phyloP scores from a whole-genome alignment of 2,797 vertebrate species.

The Parotocinclus haroldoi region DNA sequence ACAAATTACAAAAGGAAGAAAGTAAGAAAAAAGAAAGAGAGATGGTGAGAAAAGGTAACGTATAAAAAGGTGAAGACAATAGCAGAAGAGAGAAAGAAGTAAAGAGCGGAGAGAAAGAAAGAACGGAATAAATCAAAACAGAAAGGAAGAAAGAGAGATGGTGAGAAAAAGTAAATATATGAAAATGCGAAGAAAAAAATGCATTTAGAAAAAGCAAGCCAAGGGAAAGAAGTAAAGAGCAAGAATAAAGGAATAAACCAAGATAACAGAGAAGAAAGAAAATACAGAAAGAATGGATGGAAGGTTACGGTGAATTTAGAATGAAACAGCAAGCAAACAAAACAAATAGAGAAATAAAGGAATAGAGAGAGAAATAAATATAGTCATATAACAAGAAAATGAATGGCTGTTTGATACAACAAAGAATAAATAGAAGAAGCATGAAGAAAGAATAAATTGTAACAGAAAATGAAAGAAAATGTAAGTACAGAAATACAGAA shows the following conservation, averaged over 20 bases:
- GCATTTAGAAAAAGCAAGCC: neutral
- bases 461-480: too few species aligned
- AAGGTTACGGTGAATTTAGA: neutral
- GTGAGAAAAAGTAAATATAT: too few species aligned
- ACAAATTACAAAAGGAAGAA: neutral
- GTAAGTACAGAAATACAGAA: too few species aligned
- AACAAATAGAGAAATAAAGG: neutral
- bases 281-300: neutral
- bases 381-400: too few species aligned
- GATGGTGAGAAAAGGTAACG: constrained; percentile 1
- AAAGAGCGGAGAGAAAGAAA: neutral
- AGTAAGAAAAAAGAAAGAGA: constrained; percentile 28
- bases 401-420: too few species aligned
- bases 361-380: neutral
- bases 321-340: neutral
- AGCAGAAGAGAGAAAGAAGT: neutral
- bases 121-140: too few species aligned
- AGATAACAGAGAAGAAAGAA: too few species aligned
- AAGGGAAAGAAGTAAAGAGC: neutral
- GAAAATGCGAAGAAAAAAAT: too few species aligned
- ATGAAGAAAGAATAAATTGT: too few species aligned
- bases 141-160: constrained; percentile 8
- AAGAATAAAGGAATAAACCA: too few species aligned
- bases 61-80: too few species aligned
- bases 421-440: too few species aligned